A percentile compares a stretch with the other conserved stretches of the same genome.
Conservation (phyloP, 2,888 invertebrate species). For the Chironomus riparius region DNA sequence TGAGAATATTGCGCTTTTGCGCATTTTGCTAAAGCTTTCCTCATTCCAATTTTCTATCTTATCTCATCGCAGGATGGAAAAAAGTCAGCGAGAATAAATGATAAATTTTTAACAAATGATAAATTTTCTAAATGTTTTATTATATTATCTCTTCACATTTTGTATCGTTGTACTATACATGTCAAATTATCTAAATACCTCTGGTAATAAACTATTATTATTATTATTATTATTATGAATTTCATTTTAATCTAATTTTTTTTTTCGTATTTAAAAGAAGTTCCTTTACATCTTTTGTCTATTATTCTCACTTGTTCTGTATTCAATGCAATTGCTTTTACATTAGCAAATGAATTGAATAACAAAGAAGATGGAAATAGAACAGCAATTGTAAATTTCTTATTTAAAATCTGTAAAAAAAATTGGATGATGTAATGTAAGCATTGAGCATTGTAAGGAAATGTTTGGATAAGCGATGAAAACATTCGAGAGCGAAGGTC, state of each 20-base stretch:
- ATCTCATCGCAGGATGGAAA: background rate
- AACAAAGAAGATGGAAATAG: background rate
- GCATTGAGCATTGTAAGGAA: background rate
- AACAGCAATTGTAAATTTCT: too few species aligned
- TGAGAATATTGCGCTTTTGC: constrained; percentile 1
- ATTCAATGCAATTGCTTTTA: background rate
- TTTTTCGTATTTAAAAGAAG: background rate
- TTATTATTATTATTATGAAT: too few species aligned
- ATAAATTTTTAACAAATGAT: too few species aligned
- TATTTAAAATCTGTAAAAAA: background rate
- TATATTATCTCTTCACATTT: too few species aligned
- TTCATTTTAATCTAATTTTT: background rate
- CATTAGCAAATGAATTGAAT: background rate
- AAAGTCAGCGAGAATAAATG: background rate
- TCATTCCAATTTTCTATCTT: background rate
- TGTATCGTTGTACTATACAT: too few species aligned
- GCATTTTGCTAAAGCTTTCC: background rate
- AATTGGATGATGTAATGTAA: constrained; percentile 10
- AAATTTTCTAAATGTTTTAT: too few species aligned
- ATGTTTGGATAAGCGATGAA: background rate
- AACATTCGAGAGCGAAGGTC: background rate
- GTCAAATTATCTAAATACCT: too few species aligned
- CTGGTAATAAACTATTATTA: too few species aligned
- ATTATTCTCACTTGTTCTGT: too few species aligned
- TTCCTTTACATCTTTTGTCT: too few species aligned